Conservation (phyloP, 1,140 invertebrate genomes). For the Pomphorhynchus laevis region DNA sequence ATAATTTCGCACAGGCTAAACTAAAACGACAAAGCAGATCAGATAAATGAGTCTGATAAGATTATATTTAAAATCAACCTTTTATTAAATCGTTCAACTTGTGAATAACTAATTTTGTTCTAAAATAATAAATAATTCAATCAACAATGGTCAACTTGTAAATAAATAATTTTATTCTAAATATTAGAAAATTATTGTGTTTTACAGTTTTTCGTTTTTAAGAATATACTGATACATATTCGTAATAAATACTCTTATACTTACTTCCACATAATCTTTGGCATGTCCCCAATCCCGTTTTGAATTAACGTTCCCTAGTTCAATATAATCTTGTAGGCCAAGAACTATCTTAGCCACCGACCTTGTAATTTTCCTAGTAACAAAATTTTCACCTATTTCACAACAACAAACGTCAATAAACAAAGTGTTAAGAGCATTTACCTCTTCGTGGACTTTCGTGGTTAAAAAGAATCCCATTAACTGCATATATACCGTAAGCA, state of each 20-base stretch:
- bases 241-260: no score
- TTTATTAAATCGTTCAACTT: no score
- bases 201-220: no score
- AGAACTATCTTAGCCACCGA: slow-evolving; percentile 74
- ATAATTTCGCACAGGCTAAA: slow-evolving; percentile 74
- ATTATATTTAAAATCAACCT: no score
- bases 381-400: slow-evolving; percentile 48
- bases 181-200: no score
- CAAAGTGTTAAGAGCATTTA: slow-evolving; percentile 6
- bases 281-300: slow-evolving; percentile 96
- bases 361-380: slow-evolving; percentile 83
- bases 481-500: slow-evolving; percentile 82
- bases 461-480: slow-evolving; percentile 93
- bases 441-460: slow-evolving; percentile 86
- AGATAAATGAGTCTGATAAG: no score
- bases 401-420: background rate
- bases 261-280: slow-evolving; percentile 89
- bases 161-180: no score
- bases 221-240: no score
- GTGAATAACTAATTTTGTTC: no score
- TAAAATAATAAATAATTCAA: no score
- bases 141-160: no score
- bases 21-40: slow-evolving; percentile 2
- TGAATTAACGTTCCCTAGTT: slow-evolving; percentile 75
- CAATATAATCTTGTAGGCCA: slow-evolving; percentile 43